Percentiles rank a stretch among this genome's conserved stretches.
Evolutionary conservation across 2,888 invertebrate species (phyloP).

Genomic region (Apamea crenata): DNA sequence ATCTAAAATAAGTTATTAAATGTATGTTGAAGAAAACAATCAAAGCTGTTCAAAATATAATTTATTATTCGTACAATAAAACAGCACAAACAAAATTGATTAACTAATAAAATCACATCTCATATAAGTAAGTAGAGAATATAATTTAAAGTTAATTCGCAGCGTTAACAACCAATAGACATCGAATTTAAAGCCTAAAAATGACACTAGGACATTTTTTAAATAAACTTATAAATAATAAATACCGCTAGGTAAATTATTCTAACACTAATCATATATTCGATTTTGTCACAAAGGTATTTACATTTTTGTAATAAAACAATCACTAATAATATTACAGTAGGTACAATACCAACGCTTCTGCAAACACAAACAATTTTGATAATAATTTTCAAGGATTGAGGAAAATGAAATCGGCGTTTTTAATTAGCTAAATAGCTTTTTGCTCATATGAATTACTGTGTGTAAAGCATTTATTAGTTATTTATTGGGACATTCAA

Average conservation of each 20-base stretch:
- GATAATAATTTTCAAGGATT: constrained; percentile 21
- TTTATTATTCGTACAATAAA: constrained; percentile 75
- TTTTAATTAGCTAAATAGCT: constrained; percentile 16
- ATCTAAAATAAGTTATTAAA: background rate
- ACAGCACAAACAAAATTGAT: constrained; percentile 76
- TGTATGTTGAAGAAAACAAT: constrained; percentile 38
- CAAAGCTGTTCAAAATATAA: constrained; percentile 71
- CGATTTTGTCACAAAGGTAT: constrained; percentile 43
- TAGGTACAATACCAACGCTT: constrained; percentile 9
- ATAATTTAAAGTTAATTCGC: constrained; percentile 47
- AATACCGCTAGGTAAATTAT: constrained; percentile 37
- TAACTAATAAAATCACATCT: constrained; percentile 73
- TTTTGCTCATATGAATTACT: constrained; percentile 17
- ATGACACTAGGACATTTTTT: constrained; percentile 25
- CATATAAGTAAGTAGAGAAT: constrained; percentile 63
- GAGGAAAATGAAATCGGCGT: constrained; percentile 21
- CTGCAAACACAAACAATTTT: constrained; percentile 7
- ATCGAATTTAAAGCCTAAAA: constrained; percentile 41
- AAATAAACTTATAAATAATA: constrained; percentile 42
- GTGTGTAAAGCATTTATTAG: constrained; percentile 13
- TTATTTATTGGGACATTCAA: constrained; percentile 12
- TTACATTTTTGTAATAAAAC: constrained; percentile 30
- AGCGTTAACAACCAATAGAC: constrained; percentile 48
- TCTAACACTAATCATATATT: constrained; percentile 48
- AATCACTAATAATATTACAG: constrained; percentile 10